These are phyloP conservation scores for Aurelia sp. DNA, from an alignment of 30 jellyfish, hydroid and myxozoan genomes.

Conservation along the genomic window DNA sequence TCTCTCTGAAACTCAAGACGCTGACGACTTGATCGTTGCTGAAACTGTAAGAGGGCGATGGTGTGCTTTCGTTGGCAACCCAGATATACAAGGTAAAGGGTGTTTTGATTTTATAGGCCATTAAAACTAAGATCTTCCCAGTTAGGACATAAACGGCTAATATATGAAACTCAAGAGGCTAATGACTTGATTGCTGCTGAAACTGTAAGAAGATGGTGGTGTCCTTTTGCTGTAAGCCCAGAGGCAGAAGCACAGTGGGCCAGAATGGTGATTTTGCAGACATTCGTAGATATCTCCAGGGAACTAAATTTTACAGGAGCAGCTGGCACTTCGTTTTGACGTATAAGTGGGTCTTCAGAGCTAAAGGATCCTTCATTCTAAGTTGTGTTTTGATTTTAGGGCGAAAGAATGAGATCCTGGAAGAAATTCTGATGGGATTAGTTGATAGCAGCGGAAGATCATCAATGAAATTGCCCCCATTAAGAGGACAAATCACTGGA, in stretches of 20 bases:
- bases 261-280: too few relatives aligned
- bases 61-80: conserved; percentile 43
- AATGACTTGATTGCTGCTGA: conserved; percentile 19
- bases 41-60: conserved; percentile 43
- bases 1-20: conserved; percentile 12
- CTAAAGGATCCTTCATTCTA: not conserved
- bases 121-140: too few relatives aligned
- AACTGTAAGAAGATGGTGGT: conserved; percentile 31
- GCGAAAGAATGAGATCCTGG: conserved; percentile 25
- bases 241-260: too few relatives aligned
- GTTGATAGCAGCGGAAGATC: conserved; percentile 37
- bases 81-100: conserved; percentile 33
- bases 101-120: too few relatives aligned
- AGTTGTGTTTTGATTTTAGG: conserved; percentile 12
- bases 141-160: too few relatives aligned
- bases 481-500: conserved; percentile 38
- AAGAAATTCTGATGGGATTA: conserved; percentile 35
- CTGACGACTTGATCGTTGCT: conserved; percentile 20
- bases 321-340: too few relatives aligned
- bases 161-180: not conserved
- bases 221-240: not conserved
- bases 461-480: conserved; percentile 3
- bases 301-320: too few relatives aligned
- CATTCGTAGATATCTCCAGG: too few relatives aligned
- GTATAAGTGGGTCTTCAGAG: too few relatives aligned